Base-by-base conservation (phyloP, 1,140 invertebrate genomes). In the Frieseomelitta varia region DNA sequence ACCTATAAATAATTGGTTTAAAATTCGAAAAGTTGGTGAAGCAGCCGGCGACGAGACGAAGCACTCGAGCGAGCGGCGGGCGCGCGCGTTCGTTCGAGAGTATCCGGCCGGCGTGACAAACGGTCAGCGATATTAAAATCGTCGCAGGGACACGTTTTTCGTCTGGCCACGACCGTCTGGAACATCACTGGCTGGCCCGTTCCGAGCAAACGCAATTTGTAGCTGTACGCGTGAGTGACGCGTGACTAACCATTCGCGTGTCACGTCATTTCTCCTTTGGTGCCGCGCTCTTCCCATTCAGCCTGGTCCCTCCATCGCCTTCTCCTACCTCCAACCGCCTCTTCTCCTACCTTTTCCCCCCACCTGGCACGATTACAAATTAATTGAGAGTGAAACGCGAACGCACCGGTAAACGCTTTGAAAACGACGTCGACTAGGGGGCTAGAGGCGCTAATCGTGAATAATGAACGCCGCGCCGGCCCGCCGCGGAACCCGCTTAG, bases 371-470 rank as follows among this genome's bases (percentile, higher is more conserved):
- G 85, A 90, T 90, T 90, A 89, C 82, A 87, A 89, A 90, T 90
- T 90, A 90, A 90, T 90, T 89, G 88, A 89, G 88, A 90, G 88
- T 90, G 88, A 90, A 90, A 90, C 79, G 87, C 79, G 85, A 87
- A 80, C 86, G 84, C 71, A 53, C 27, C 86, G 74, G 85, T 68
- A 65, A 86, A 79, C 63, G 84, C 87, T 88, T 86, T 81, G 87
- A 78, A 80, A 81, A 79, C 81, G 88, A 86, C 76, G 78, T 89
- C 55, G 81, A 76, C 75, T 47, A 47, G 58, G 53, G 55, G 63
- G 39, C 67, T 58, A 61, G 72, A 68, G 79, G 77, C 74, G 88
- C 86, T 90, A 89, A 90, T 90, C 88, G 85, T 90, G 88, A 90
- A 90, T 90, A 90, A 90, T 90, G 87, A 90, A 90, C 88, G 74